Evolutionary conservation across 2,888 invertebrate genomes (phyloP), one percentile per base, ranked within the genome.

Genomic region (Megalurothrips usitatus): DNA sequence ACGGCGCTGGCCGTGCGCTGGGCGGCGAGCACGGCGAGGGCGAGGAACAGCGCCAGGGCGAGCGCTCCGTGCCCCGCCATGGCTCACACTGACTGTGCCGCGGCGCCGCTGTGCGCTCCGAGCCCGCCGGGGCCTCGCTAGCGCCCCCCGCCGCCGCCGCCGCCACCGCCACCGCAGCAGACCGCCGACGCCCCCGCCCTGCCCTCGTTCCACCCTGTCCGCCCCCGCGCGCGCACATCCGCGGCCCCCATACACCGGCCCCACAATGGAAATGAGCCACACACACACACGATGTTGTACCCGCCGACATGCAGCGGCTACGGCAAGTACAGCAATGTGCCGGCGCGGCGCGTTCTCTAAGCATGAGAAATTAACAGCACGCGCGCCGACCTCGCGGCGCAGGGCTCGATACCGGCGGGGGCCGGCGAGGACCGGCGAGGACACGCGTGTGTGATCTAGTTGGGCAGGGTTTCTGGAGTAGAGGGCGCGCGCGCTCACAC

Each of bases 21-120:
- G 19, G n/a, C 19, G 23, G 68, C 68, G 11, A 26, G 23, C 23
- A 75, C 23, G 26, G 23, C 68, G 68, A 75, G 68, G 68, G 68
- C 26, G 23, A 23, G 68, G 26, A 23, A n/a, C 23, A 75, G 68
- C 68, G 11, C 68, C 23, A 26, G 26, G 68, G 68, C 26, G 23
- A 75, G 68, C 68, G 68, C 68, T 26, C 68, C 68, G 68, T 75
- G 23, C 68, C 23, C 68, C 68, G 68, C 68, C 68, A 75, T 75
- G 68, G 26, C 26, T 75, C 68, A 23, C 23, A 75, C 68, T 75
- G 68, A 75, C 68, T 23, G 68, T 68, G 68, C 19, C n/a, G 19
- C 63, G n/a, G 19, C 63, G 63, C 63, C 19, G 63, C 68, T 26
- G 11, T 26, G 23, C 68, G 58, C 58, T 14, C 58, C 14, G 58